phyloP scores from a whole-genome alignment of 2,888 invertebrate species.

The Drosophila paracracens region DNA sequence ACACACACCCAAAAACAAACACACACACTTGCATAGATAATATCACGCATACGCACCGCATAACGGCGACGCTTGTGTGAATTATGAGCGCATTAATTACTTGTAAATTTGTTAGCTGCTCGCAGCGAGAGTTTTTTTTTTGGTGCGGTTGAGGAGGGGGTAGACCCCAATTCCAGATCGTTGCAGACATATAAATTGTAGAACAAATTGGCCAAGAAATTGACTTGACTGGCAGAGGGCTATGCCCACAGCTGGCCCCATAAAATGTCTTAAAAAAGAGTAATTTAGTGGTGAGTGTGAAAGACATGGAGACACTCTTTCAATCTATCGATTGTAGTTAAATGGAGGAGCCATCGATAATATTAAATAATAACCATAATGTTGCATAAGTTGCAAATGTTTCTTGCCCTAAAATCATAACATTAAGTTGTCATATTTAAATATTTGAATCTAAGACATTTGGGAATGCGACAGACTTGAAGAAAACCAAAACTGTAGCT shows the following conservation, averaged over 20 bases:
- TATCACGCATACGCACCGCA: constrained; percentile 59
- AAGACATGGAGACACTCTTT: background rate
- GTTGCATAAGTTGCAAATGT: background rate
- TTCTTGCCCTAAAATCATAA: background rate
- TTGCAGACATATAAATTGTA: constrained; percentile 63
- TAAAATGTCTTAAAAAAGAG: constrained; percentile 29
- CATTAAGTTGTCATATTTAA: too few species aligned
- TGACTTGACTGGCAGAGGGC: constrained; percentile 30
- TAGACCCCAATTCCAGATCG: constrained; percentile 29
- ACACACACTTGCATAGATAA: constrained; percentile 3
- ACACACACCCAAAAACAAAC: background rate
- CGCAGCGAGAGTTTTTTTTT: background rate
- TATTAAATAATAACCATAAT: too few species aligned
- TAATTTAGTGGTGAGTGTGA: background rate
- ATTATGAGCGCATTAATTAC: constrained; percentile 83
- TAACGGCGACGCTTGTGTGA: constrained; percentile 57
- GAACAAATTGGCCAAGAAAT: constrained; percentile 78
- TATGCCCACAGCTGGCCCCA: constrained; percentile 42
- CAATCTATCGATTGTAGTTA: background rate
- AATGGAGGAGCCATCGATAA: background rate
- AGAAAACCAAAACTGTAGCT: too few species aligned
- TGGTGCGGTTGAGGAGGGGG: background rate
- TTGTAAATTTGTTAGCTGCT: constrained; percentile 80
- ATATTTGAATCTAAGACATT: too few species aligned
- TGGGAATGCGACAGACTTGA: too few species aligned